Conservation (phyloP, 2,888 invertebrate species). For the Caenorhabditis sp. region DNA sequence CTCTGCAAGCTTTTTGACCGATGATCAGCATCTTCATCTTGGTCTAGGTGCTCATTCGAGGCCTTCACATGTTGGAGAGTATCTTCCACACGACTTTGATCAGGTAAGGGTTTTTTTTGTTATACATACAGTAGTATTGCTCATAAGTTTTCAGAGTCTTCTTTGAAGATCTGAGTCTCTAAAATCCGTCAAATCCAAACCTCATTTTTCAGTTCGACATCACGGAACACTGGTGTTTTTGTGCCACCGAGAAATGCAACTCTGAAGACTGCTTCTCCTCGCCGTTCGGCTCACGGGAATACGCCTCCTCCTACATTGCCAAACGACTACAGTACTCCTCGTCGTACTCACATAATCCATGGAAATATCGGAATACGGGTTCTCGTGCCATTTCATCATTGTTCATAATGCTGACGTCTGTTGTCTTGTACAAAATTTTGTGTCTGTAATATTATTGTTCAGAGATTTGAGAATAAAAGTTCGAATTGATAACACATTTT, state of each 20-base stretch:
- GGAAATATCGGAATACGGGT: conserved; percentile 71
- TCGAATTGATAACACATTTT: too few species aligned
- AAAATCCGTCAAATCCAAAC: not conserved
- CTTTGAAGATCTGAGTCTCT: not conserved
- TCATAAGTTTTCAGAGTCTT: too few species aligned
- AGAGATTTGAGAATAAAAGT: not conserved
- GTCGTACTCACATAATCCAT: conserved; percentile 64
- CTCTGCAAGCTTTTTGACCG: conserved; percentile 72
- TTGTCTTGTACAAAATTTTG: conserved; percentile 37
- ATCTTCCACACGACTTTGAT: conserved; percentile 78
- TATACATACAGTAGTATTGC: too few species aligned
- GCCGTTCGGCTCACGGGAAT: conserved; percentile 70
- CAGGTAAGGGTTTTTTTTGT: conserved; percentile 70
- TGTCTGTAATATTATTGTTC: conserved; percentile 26
- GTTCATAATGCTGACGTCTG: not conserved
- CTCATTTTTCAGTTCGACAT: conserved; percentile 74
- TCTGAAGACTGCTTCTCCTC: conserved; percentile 68
- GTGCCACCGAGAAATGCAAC: conserved; percentile 79
- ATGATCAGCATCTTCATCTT: conserved; percentile 79
- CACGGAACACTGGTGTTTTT: conserved; percentile 81
- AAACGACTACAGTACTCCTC: conserved; percentile 72
- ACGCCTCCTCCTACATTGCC: conserved; percentile 69
- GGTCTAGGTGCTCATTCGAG: conserved; percentile 77
- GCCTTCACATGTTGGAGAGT: conserved; percentile 75
- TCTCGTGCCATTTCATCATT: conserved; percentile 23